Evolutionary conservation across 2,888 invertebrate species (phyloP), one percentile per base, ranked within the genome.

Genomic region (Ectemnius lituratus): DNA sequence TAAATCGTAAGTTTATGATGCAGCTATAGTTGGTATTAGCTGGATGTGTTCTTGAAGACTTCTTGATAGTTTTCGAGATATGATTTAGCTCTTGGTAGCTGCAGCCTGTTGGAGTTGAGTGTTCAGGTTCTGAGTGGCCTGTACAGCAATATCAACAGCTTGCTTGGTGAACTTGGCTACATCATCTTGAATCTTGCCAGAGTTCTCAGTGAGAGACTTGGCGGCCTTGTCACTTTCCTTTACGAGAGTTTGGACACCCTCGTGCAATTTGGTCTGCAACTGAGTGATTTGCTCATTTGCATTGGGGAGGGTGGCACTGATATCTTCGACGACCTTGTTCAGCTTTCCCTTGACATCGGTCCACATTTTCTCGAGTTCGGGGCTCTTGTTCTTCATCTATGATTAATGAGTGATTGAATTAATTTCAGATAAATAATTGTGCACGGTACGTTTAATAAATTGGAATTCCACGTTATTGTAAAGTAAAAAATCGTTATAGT

Each of bases 351-450:
- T 88, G 5, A 89, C 70, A 49, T 83, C 84, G 4, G 70, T 70
- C 90, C 88, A 90, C 0, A 87, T 46, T 14, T 79, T 79, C 72
- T 89, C 86, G 57, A 90, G 62, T 52, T 89, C 90, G n/a, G 90
- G 90, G 23, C 82, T 87, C 75, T 90, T 88, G 28, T 81, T 77
- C 73, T 89, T 89, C 37, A 90, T 83, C 90, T 90, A 23, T 3
- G 23, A 23, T 2, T 23, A 23, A 18, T 6, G 8, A 52, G n/a
- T n/a, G 1, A 16, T 52, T 13, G 8, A 52, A 52, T 52, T 52
- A 52, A 52, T 52, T 52, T 52, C 16, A 0, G 2, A 11, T 52
- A 37, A 66, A 27, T 46, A 20, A 20, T 13, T 0, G 3, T 58
- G 13, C 14, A 58, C 58, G 8, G 58, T 58, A 0, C 18, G 14